These are phyloP conservation scores for Dicentrarchus labrax DNA, from an alignment of 2,113 vertebrate species.

Conservation along the genomic window DNA sequence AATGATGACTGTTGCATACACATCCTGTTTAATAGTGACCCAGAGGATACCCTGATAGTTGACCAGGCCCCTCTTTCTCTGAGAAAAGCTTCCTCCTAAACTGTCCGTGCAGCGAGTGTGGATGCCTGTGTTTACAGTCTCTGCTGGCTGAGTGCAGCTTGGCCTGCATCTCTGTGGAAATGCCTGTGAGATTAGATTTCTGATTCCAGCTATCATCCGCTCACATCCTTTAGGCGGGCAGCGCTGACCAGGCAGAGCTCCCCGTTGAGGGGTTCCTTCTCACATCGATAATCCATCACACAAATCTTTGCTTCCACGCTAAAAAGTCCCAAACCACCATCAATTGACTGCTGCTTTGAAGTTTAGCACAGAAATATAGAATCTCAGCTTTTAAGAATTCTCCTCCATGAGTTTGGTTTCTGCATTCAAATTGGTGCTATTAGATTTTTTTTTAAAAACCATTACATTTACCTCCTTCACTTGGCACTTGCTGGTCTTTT, in stretches of 20 bases:
- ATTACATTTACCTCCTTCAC: not conserved
- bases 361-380: conserved; percentile 16
- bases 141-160: conserved; percentile 16
- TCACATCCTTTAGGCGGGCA: conserved; percentile 6
- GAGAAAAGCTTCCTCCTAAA: not conserved
- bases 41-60: not conserved
- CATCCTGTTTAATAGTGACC: not conserved
- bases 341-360: conserved; percentile 27
- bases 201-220: conserved; percentile 26
- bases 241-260: conserved; percentile 28
- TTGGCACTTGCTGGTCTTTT: not conserved
- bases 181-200: conserved; percentile 36
- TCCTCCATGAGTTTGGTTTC: not conserved
- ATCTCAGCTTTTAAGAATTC: not conserved
- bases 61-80: not conserved
- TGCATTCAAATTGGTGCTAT: not conserved
- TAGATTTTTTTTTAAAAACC: not conserved
- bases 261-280: conserved; percentile 12
- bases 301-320: conserved; percentile 5
- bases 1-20: not conserved
- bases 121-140: conserved; percentile 7
- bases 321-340: not conserved
- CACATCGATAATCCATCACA: conserved; percentile 23
- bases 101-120: not conserved
- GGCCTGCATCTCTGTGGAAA: conserved; percentile 34